Evolutionary conservation across 2,888 invertebrate species (phyloP).

Genomic region (Hirtodrosophila trivittata): DNA sequence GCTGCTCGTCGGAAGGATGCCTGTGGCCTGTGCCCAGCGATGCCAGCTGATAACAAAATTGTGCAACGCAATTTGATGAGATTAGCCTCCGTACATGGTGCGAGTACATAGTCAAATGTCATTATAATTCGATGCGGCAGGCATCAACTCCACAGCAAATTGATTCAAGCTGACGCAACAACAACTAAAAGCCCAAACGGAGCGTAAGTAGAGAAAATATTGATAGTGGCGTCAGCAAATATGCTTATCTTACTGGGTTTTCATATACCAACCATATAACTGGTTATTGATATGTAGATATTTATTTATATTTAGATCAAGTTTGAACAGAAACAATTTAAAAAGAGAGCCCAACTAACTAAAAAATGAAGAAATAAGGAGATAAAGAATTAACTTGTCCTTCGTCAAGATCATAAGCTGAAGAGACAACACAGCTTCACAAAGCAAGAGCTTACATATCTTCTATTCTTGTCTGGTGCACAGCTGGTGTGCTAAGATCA

Average conservation of each 20-base stretch:
- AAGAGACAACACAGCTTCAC: too few relatives aligned
- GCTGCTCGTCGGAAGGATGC: conserved; percentile 21
- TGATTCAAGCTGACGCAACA: conserved; percentile 41
- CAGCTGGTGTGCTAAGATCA: too few relatives aligned
- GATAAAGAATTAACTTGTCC: too few relatives aligned
- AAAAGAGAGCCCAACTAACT: too few relatives aligned
- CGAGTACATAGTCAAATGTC: conserved; percentile 35
- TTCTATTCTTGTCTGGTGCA: too few relatives aligned
- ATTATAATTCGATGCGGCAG: conserved; percentile 63
- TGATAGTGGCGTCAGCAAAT: conserved; percentile 21
- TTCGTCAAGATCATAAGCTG: too few relatives aligned
- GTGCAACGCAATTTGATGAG: conserved; percentile 67
- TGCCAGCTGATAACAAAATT: conserved; percentile 68
- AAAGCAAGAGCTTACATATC: too few relatives aligned
- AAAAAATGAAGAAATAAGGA: background rate
- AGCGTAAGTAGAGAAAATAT: conserved; percentile 2
- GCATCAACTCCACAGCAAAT: conserved; percentile 35
- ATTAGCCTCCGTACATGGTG: conserved; percentile 44
- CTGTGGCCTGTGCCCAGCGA: conserved; percentile 45
- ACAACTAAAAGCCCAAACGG: background rate
- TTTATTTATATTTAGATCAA: too few relatives aligned
- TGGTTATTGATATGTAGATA: too few relatives aligned
- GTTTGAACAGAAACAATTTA: too few relatives aligned
- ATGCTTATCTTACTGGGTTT: conserved; percentile 10
- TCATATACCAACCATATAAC: too few relatives aligned